Evolutionary conservation across 2,797 vertebrate species (phyloP).

Genomic region (Botia kubotai): DNA sequence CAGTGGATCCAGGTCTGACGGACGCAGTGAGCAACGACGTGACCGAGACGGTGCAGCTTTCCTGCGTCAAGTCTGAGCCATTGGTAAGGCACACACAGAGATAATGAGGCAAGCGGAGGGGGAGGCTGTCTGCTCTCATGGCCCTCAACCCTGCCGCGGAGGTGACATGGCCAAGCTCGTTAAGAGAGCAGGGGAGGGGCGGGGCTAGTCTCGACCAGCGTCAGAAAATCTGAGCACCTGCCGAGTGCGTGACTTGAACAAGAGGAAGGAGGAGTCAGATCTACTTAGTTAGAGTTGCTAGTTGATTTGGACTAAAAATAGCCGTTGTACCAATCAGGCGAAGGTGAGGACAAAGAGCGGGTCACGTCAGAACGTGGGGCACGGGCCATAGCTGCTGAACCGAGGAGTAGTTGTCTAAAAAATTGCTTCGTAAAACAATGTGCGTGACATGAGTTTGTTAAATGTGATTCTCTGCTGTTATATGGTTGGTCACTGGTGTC

Average conservation of each 20-base stretch:
- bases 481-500: too few species aligned
- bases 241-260: slow-evolving; percentile 27
- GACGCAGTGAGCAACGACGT: slow-evolving; percentile 92
- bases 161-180: slow-evolving; percentile 28
- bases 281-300: slow-evolving; percentile 10
- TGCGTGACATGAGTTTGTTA: too few species aligned
- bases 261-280: background rate
- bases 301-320: slow-evolving; percentile 10
- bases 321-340: background rate
- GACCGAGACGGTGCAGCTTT: slow-evolving; percentile 93
- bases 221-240: slow-evolving; percentile 13
- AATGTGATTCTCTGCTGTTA: too few species aligned
- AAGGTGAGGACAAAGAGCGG: background rate
- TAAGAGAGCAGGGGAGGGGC: background rate
- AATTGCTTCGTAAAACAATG: background rate
- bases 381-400: background rate
- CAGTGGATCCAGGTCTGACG: slow-evolving; percentile 88
- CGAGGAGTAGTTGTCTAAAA: background rate
- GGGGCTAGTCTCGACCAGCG: slow-evolving; percentile 6
- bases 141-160: slow-evolving; percentile 15
- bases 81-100: slow-evolving; percentile 81
- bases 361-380: background rate
- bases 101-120: slow-evolving; percentile 22
- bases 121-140: slow-evolving; percentile 36
- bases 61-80: slow-evolving; percentile 94